Percentiles rank a stretch among this genome's conserved stretches.
phyloP scores from a whole-genome alignment of 2,113 vertebrate species.

The Rhabdomys dilectus region DNA sequence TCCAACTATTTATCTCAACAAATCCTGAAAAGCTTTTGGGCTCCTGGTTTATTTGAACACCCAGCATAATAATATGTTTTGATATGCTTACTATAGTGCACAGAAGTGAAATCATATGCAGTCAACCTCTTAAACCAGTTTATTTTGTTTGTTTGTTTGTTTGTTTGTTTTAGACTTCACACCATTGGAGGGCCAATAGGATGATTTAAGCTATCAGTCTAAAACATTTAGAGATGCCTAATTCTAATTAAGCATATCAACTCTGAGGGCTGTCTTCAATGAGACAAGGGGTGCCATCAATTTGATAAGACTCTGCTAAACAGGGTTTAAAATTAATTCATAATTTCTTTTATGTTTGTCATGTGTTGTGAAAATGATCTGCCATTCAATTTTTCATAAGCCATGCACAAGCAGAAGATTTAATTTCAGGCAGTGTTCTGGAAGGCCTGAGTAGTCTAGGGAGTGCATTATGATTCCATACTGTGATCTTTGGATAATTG shows the following conservation, averaged over 20 bases:
- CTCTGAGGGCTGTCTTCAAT: constrained; percentile 85
- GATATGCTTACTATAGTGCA: constrained; percentile 75
- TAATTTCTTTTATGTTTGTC: constrained; percentile 90
- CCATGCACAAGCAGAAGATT: constrained; percentile 81
- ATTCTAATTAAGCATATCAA: constrained; percentile 89
- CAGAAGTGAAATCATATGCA: constrained; percentile 75
- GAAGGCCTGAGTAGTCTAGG: constrained; percentile 86
- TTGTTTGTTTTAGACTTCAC: constrained; percentile 73
- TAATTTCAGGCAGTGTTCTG: constrained; percentile 88
- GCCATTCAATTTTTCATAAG: constrained; percentile 90
- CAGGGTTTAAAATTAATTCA: constrained; percentile 90
- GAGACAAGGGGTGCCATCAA: constrained; percentile 89
- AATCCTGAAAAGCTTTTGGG: not conserved
- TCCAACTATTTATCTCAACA: not conserved
- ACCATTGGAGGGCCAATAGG: constrained; percentile 59
- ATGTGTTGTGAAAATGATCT: constrained; percentile 90
- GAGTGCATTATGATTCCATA: constrained; percentile 87
- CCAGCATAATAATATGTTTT: constrained; percentile 40
- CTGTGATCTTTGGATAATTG: constrained; percentile 85
- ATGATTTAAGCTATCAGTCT: constrained; percentile 85
- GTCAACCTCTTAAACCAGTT: constrained; percentile 77
- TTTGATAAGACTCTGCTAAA: constrained; percentile 89
- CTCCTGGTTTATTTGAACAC: constrained; percentile 51
- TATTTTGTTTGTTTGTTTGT: constrained; percentile 45
- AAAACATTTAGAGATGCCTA: constrained; percentile 83